Conservation (phyloP, 2,797 vertebrate genomes). For the Dromococcyx pavoninus region DNA sequence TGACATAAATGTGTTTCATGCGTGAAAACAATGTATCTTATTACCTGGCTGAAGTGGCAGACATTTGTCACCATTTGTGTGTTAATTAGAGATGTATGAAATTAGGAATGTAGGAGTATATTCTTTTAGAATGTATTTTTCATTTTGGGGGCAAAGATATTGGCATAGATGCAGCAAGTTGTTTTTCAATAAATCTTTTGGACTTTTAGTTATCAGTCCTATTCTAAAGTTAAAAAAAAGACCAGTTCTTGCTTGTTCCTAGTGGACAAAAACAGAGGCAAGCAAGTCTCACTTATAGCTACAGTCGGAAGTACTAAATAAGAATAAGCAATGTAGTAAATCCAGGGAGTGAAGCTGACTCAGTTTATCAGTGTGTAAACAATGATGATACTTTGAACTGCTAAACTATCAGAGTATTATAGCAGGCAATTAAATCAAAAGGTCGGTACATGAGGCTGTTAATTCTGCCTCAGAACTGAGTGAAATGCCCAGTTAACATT, state of each 20-base stretch:
- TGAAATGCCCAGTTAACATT: slow-evolving; percentile 29
- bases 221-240: not conserved
- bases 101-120: not conserved
- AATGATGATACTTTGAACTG: slow-evolving; percentile 30
- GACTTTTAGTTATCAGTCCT: not conserved
- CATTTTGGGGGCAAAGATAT: not conserved
- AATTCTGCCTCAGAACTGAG: slow-evolving; percentile 17
- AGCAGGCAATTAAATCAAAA: slow-evolving; percentile 57
- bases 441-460: not conserved
- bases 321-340: slow-evolving; percentile 33
- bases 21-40: not conserved
- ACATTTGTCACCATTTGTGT: not conserved
- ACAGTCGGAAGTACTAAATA: slow-evolving; percentile 7
- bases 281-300: not conserved
- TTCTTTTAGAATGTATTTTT: not conserved
- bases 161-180: not conserved
- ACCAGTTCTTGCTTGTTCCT: not conserved
- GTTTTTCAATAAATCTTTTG: not conserved
- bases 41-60: not conserved
- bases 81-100: not conserved
- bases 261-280: not conserved
- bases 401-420: slow-evolving; percentile 44
- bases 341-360: slow-evolving; percentile 36
- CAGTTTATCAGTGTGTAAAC: slow-evolving; percentile 37
- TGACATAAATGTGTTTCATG: not conserved